phyloP scores from a whole-genome alignment of 2,888 invertebrate genomes.

The Abrostola tripartita region DNA sequence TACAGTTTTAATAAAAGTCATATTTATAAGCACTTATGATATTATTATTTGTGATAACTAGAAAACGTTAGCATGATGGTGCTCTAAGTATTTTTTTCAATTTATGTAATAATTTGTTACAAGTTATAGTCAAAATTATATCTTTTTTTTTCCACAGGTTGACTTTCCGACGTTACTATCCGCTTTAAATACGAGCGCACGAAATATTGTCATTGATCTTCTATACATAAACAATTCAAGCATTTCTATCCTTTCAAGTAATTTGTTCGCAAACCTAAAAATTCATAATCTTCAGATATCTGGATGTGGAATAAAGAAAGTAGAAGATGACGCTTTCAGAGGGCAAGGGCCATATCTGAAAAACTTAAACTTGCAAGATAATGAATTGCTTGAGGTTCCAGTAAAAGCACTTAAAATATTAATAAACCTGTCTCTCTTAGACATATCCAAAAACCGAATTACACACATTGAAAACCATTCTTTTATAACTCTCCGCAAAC shows the following conservation, averaged over 20 bases:
- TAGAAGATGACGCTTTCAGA: constrained; percentile 92
- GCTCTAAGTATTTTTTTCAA: no score
- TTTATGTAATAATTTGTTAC: not conserved
- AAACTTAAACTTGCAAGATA: constrained; percentile 95
- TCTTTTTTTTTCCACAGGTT: constrained; percentile 83
- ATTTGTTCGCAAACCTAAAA: constrained; percentile 91
- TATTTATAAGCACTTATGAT: no score
- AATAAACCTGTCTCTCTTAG: constrained; percentile 92
- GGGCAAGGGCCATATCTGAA: constrained; percentile 94
- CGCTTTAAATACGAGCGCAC: constrained; percentile 91
- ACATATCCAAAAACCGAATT: constrained; percentile 95
- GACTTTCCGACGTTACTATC: constrained; percentile 92
- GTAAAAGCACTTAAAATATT: constrained; percentile 91
- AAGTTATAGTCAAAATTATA: constrained; percentile 9
- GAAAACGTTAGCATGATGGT: no score
- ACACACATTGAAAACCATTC: constrained; percentile 91
- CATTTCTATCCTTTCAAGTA: constrained; percentile 90
- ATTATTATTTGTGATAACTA: no score
- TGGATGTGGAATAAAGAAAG: constrained; percentile 92
- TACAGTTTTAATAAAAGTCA: no score
- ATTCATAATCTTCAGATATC: constrained; percentile 95
- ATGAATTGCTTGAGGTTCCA: constrained; percentile 93
- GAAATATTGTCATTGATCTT: constrained; percentile 92
- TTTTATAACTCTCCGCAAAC: constrained; percentile 91
- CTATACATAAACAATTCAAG: constrained; percentile 97